These are phyloP conservation scores for Platyura marginata DNA, from an alignment of 1,140 invertebrate species.

Conservation along the genomic window DNA sequence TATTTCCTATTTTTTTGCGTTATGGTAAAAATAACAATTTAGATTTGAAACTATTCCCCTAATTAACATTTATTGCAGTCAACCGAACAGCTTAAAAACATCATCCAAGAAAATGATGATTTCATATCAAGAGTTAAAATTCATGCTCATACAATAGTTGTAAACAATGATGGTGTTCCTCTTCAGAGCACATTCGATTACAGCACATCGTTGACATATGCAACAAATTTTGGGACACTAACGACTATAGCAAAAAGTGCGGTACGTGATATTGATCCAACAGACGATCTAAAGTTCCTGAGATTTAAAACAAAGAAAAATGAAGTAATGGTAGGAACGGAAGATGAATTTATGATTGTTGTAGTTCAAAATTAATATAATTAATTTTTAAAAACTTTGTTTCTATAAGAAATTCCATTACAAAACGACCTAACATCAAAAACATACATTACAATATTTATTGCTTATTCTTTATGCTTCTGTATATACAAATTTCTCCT, in stretches of 20 bases:
- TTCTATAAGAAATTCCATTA: too few relatives aligned
- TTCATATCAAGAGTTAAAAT: background rate
- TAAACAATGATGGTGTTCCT: background rate
- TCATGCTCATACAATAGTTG: background rate
- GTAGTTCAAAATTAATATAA: constrained; percentile 10
- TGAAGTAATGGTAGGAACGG: constrained; percentile 18
- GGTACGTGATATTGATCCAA: constrained; percentile 16
- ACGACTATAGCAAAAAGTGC: constrained; percentile 11
- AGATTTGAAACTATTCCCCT: too few relatives aligned
- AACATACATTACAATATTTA: too few relatives aligned
- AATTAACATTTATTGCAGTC: too few relatives aligned
- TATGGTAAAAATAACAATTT: too few relatives aligned
- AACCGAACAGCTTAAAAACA: too few relatives aligned
- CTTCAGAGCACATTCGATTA: background rate
- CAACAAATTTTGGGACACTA: constrained; percentile 7
- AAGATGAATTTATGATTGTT: constrained; percentile 17
- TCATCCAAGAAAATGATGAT: background rate
- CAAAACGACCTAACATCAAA: too few relatives aligned
- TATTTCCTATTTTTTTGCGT: too few relatives aligned
- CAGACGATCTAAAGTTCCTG: constrained; percentile 12
- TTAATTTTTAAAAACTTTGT: too few relatives aligned
- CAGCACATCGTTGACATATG: background rate
- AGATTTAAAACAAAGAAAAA: constrained; percentile 16
- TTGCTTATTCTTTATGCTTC: too few relatives aligned
- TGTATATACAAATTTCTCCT: too few relatives aligned